Evolutionary conservation across 2,797 vertebrate genomes (phyloP).

Genomic region (Mormyrus hasselquistii): DNA sequence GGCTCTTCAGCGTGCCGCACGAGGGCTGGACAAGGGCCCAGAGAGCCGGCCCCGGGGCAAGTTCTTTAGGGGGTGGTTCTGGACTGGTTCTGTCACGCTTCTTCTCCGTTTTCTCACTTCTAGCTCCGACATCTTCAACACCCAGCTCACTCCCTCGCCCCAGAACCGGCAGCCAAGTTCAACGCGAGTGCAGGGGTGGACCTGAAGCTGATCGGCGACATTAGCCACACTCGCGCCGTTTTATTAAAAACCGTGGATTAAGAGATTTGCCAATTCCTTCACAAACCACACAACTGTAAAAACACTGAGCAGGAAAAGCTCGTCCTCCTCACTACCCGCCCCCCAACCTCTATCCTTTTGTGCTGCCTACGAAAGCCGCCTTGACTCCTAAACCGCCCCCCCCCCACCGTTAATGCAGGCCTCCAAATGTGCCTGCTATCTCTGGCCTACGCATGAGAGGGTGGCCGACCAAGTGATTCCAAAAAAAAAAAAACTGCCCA

Average conservation of each 20-base stretch:
- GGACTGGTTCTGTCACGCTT: neutral
- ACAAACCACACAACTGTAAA: slow-evolving; percentile 61
- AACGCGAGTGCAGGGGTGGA: slow-evolving; percentile 31
- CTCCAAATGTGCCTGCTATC: neutral
- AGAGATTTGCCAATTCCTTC: slow-evolving; percentile 58
- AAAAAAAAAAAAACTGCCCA: neutral
- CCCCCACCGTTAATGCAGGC: neutral
- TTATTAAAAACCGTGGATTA: slow-evolving; percentile 64
- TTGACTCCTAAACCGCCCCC: slow-evolving; percentile 26
- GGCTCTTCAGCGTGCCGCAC: slow-evolving; percentile 34
- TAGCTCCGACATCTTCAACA: slow-evolving; percentile 11
- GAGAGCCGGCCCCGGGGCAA: neutral
- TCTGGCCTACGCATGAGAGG: neutral
- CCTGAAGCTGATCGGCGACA: slow-evolving; percentile 48
- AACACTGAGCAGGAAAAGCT: slow-evolving; percentile 52
- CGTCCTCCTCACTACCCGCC: slow-evolving; percentile 29
- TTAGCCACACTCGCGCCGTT: slow-evolving; percentile 50
- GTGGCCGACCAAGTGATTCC: neutral
- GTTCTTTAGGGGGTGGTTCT: neutral
- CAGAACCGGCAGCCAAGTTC: slow-evolving; percentile 12
- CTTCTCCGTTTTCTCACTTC: neutral
- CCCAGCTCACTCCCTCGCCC: slow-evolving; percentile 25
- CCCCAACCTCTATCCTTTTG: neutral
- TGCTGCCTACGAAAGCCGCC: slow-evolving; percentile 9
- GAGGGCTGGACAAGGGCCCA: neutral